Evolutionary conservation across 2,113 vertebrate genomes (phyloP), one percentile per base, ranked within the genome.

Genomic region (Limnothrissa miodon): DNA sequence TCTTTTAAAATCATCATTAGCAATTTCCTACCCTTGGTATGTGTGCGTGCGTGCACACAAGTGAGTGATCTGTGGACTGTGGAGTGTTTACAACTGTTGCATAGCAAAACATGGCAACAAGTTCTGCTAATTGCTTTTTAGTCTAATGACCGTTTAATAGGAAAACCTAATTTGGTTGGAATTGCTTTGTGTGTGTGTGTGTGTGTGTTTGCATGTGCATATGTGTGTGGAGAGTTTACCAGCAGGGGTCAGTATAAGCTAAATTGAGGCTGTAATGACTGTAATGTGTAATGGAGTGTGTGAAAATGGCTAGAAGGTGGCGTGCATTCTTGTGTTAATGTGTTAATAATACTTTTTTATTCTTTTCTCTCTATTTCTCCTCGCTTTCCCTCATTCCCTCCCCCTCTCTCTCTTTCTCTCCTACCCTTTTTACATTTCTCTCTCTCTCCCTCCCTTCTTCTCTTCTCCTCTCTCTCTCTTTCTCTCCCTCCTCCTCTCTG

Each of bases 211-310:
- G 53, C 25, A 23, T 25, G 53, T 25, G 53, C 19, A 23, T 59
- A 23, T 59, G 39, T 15, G 19, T 59, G 53, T 25, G 53, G 7
- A 29, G 9, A 53, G 1, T 13, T 70, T 11, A 46, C 83, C 87
- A 87, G 78, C 79, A 87, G 89, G 59, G 80, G 89, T 78, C 87
- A 83, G 78, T 84, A 82, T 66, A 45, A 82, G 10, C 56, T 78
- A 80, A 29, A 17, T 13, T 21, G 51, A 5, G 4, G 19, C 51
- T 23, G 19, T 21, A 56, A 74, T 74, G 33, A 0, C 15, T 74
- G 66, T 17, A 74, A 2, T 17, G 13, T 21, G 15, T 53, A 1
- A 5, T 56, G 53, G 53, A 13, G 33, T 62, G 9, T 62, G 11
- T 74, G 29, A 36, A 74, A 70, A 70, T 70, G 25, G 1, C 11